These are phyloP conservation scores for Aspidiotus destructor DNA, from an alignment of 2,888 invertebrate species.

Conservation along the genomic window DNA sequence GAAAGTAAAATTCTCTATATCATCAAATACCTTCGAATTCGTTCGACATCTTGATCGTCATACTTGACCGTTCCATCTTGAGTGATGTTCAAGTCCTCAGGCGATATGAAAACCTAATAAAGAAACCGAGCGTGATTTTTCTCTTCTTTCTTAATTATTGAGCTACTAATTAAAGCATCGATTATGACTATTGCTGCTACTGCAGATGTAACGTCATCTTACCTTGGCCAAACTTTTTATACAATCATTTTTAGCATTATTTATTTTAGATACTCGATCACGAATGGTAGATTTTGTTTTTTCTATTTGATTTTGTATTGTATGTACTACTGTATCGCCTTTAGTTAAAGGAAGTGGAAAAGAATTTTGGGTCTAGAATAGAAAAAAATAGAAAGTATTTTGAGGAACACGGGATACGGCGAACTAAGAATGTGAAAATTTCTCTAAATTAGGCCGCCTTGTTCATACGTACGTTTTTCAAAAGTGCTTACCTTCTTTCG, in stretches of 20 bases:
- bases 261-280: background rate
- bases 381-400: too few relatives aligned
- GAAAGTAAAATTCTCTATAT: too few relatives aligned
- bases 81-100: conserved; percentile 36
- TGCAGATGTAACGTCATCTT: too few relatives aligned
- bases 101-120: conserved; percentile 37
- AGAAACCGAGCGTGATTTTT: background rate
- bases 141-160: too few relatives aligned
- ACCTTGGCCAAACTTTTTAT: too few relatives aligned
- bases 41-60: conserved; percentile 38
- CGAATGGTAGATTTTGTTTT: conserved; percentile 3
- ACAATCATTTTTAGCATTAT: too few relatives aligned
- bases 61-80: conserved; percentile 34
- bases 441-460: too few relatives aligned
- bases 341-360: background rate
- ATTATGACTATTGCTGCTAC: too few relatives aligned
- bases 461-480: too few relatives aligned
- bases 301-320: background rate
- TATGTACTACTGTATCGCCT: background rate
- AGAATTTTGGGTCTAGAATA: background rate
- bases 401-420: too few relatives aligned
- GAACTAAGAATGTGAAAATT: too few relatives aligned
- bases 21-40: conserved; percentile 37
- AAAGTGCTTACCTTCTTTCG: conserved; percentile 37
- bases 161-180: too few relatives aligned